Evolutionary conservation across 2,888 invertebrate genomes (phyloP).

Genomic region (Troglohyphantes excavatus): DNA sequence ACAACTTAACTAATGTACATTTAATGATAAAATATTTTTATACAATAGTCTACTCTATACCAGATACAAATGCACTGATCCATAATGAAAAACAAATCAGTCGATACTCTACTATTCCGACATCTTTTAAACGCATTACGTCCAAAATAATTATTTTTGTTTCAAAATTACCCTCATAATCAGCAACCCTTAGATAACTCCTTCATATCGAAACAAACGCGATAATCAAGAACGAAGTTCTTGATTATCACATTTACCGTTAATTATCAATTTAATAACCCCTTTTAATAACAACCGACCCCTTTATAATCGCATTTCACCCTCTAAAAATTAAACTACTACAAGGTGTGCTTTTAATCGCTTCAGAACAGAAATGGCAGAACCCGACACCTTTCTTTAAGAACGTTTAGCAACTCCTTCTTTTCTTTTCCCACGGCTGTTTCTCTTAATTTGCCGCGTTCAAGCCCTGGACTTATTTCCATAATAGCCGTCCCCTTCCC

Average conservation of each 20-base stretch:
- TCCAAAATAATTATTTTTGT: too few relatives aligned
- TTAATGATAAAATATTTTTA: too few relatives aligned
- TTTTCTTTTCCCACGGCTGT: constrained; percentile 54
- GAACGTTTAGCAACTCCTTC: constrained; percentile 67
- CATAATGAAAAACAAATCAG: too few relatives aligned
- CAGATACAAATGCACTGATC: too few relatives aligned
- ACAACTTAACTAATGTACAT: too few relatives aligned
- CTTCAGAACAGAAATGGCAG: constrained; percentile 30
- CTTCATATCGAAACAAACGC: not conserved
- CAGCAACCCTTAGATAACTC: not conserved
- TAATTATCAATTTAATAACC: not conserved
- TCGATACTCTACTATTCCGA: too few relatives aligned
- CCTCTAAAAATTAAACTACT: constrained; percentile 23
- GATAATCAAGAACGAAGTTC: not conserved
- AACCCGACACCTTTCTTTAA: constrained; percentile 61
- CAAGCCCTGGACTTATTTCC: constrained; percentile 72
- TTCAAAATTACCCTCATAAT: too few relatives aligned
- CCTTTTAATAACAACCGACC: constrained; percentile 5
- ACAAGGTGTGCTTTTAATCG: constrained; percentile 38
- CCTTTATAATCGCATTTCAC: not conserved
- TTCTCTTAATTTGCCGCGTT: constrained; percentile 66
- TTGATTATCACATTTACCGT: not conserved
- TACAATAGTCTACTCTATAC: too few relatives aligned
- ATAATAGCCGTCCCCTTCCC: constrained; percentile 65
- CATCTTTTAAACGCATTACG: too few relatives aligned